phyloP scores from a whole-genome alignment of 2,113 vertebrate genomes.

The Ciconia maguari region DNA sequence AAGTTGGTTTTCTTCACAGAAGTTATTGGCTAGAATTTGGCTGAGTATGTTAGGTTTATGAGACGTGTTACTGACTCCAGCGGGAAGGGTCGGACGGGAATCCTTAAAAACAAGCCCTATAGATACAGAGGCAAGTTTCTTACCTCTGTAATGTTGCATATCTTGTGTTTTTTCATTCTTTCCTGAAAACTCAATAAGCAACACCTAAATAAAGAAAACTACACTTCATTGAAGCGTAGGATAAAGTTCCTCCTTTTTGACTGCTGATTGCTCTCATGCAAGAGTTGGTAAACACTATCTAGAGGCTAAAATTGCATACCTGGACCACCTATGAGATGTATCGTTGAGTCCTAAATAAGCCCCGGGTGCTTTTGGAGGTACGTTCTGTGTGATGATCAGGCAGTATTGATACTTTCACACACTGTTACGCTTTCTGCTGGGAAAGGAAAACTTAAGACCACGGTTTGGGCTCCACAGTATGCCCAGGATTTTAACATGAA shows the following conservation, averaged over 20 bases:
- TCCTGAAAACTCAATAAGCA: not conserved
- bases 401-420: not conserved
- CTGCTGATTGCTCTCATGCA: not conserved
- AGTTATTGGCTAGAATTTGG: not conserved
- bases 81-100: fast-evolving
- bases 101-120: not conserved
- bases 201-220: not conserved
- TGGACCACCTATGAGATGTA: not conserved
- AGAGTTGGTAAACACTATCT: not conserved
- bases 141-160: not conserved
- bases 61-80: not conserved
- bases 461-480: not conserved
- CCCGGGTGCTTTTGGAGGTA: not conserved
- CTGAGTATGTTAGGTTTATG: not conserved
- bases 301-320: not conserved
- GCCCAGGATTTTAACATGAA: not conserved
- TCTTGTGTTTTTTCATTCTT: not conserved
- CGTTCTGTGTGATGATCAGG: not conserved
- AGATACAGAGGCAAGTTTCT: not conserved
- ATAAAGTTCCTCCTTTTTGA: not conserved
- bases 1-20: not conserved
- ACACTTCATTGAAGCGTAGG: not conserved
- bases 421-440: not conserved
- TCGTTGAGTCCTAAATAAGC: not conserved
- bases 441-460: not conserved